Evolutionary conservation across 2,888 invertebrate genomes (phyloP).

Genomic region (Linnaemya tessellans): DNA sequence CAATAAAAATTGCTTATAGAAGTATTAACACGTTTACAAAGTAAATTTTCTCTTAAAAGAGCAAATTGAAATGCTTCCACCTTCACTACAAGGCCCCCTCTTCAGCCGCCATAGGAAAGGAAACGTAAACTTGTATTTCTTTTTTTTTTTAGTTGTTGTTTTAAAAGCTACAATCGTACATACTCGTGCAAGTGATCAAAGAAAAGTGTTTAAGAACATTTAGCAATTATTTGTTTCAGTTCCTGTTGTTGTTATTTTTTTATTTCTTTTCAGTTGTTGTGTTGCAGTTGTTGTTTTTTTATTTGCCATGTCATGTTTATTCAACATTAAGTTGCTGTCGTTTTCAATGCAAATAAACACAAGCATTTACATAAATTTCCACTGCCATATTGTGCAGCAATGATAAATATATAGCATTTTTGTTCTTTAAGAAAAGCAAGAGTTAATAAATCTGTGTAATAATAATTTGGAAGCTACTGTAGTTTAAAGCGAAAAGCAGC

Average conservation of each 20-base stretch:
- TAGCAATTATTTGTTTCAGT: background rate
- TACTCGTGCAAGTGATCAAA: background rate
- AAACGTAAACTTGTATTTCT: background rate
- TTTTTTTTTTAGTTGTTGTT: background rate
- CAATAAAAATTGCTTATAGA: constrained; percentile 13
- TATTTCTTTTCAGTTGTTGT: background rate
- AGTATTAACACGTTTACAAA: background rate
- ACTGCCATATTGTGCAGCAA: background rate
- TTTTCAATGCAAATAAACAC: constrained; percentile 30
- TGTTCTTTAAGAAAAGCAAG: background rate
- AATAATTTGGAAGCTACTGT: no score
- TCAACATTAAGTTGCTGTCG: constrained; percentile 34
- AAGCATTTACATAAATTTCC: constrained; percentile 6
- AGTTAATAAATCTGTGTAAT: background rate
- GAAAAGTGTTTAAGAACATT: constrained; percentile 29
- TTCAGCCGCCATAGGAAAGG: background rate
- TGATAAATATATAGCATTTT: background rate
- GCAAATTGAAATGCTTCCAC: background rate
- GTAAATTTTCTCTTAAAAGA: background rate
- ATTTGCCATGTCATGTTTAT: constrained; percentile 26
- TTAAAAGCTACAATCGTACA: background rate
- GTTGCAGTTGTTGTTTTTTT: constrained; percentile 9
- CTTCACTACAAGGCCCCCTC: background rate
- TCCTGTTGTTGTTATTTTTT: constrained; percentile 4
- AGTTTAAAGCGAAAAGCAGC: background rate